Percentiles rank a stretch among this genome's conserved stretches.
Evolutionary conservation across 2,888 invertebrate species (phyloP).

Genomic region (Hyppa rectilinea): DNA sequence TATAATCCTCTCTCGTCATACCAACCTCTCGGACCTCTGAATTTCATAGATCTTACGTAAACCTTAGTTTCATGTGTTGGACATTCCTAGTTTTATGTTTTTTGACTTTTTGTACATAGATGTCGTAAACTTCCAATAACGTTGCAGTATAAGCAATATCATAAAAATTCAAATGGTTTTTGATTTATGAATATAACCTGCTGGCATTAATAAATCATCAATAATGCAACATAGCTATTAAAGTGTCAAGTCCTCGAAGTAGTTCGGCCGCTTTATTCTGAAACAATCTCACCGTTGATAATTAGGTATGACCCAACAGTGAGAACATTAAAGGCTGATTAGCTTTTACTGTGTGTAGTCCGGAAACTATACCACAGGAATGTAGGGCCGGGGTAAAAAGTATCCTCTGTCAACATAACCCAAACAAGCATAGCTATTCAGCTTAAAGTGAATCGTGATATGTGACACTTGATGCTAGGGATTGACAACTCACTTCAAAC

Average conservation of each 20-base stretch:
- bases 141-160: background rate
- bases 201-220: background rate
- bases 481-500: no score
- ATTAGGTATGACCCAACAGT: background rate
- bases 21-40: slow-evolving; percentile 28
- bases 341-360: background rate
- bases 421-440: no score
- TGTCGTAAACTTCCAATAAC: background rate
- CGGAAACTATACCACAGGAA: background rate
- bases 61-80: background rate
- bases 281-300: background rate
- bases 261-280: background rate
- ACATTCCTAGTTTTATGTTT: background rate
- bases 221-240: background rate
- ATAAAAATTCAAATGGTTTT: slow-evolving; percentile 11
- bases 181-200: slow-evolving; percentile 16
- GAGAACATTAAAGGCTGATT: no score
- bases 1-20: slow-evolving; percentile 14
- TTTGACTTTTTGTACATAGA: background rate
- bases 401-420: no score
- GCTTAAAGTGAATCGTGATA: no score
- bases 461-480: no score
- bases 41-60: slow-evolving; percentile 77
- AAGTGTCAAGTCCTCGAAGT: background rate
- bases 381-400: no score